Evolutionary conservation across 2,888 invertebrate genomes (phyloP), one percentile per base, ranked within the genome.

Genomic region (Tetranychus piercei): DNA sequence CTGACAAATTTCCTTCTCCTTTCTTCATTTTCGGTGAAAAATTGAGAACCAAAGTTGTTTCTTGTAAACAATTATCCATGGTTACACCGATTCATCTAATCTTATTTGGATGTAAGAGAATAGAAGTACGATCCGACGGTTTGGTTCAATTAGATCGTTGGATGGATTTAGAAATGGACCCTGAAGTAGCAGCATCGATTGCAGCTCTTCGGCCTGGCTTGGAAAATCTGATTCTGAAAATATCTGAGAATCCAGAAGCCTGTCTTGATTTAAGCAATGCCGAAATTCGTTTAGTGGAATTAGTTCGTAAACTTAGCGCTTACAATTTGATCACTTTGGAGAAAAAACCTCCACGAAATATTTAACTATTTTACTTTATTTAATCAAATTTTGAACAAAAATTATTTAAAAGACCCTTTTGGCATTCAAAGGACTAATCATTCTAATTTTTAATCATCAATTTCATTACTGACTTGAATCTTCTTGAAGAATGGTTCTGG

Each of bases 11-110:
- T 81, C 90, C 91, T 0, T 94, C 91, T 78, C 97, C 97, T 0
- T 90, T 95, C 82, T 95, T 99, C 82, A 91, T 99, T 75, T 99
- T 97, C 82, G 95, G 96, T 0, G 97, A 99, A 84, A 99, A 99
- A 85, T 87, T 87, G 75, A 88, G 96, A 74, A 95, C 96, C 0
- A 86, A 92, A 74, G 94, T 95, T 0, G 93, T 99, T 73, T 90
- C 92, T 18, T 96, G 96, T 83, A 97, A 97, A 82, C 94, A 95
- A 84, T 88, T 92, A 87, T 91, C 93, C 1, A 95, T 95, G 93
- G 91, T 97, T 7, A 88, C 94, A 0, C 94, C 97, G 0, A 83
- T 97, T 77, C 95, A 97, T 81, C 84, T 99, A 69, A 82, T 99
- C 78, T 84, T 99, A 66, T 96, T 97, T 82, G 96, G 92, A 0